These are phyloP conservation scores for Oryzias dopingdopingensis DNA, from an alignment of 2,797 vertebrate species.

Conservation along the genomic window DNA sequence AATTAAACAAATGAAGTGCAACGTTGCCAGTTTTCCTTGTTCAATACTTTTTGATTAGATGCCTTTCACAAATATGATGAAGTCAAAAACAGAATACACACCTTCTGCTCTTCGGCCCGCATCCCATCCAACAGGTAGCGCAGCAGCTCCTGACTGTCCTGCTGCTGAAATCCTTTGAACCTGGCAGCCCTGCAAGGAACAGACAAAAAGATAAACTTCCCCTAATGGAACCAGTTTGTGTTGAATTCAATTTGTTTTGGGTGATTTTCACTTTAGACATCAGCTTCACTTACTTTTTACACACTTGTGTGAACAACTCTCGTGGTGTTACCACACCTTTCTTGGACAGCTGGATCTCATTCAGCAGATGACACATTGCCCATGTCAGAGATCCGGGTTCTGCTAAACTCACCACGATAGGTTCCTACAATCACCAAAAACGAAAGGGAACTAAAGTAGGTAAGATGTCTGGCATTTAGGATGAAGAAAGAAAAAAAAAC, in stretches of 20 bases:
- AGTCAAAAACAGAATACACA: conserved; percentile 25
- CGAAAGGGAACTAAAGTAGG: conserved; percentile 3
- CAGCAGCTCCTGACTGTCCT: conserved; percentile 97
- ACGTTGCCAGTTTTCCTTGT: no score
- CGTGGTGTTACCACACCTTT: conserved; percentile 86
- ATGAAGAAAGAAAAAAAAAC: neutral
- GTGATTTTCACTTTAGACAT: neutral
- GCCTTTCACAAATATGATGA: neutral
- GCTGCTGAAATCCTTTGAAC: conserved; percentile 97
- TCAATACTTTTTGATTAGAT: no score
- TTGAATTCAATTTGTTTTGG: neutral
- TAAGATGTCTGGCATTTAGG: neutral
- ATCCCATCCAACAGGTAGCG: conserved; percentile 95
- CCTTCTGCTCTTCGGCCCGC: conserved; percentile 91
- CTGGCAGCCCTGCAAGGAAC: conserved; percentile 81
- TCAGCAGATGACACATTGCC: conserved; percentile 90
- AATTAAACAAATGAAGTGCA: no score
- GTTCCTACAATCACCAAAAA: conserved; percentile 73
- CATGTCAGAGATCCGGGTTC: conserved; percentile 88
- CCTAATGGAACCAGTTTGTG: neutral
- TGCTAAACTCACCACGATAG: conserved; percentile 81
- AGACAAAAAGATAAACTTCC: conserved; percentile 2
- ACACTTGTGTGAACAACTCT: conserved; percentile 95
- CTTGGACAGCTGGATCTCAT: conserved; percentile 89
- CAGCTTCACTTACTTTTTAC: conserved; percentile 89